A percentile compares a stretch with the other conserved stretches of the same genome.
These are phyloP conservation scores for Corbicula japonica DNA, from an alignment of 2,888 invertebrate species.

Conservation along the genomic window DNA sequence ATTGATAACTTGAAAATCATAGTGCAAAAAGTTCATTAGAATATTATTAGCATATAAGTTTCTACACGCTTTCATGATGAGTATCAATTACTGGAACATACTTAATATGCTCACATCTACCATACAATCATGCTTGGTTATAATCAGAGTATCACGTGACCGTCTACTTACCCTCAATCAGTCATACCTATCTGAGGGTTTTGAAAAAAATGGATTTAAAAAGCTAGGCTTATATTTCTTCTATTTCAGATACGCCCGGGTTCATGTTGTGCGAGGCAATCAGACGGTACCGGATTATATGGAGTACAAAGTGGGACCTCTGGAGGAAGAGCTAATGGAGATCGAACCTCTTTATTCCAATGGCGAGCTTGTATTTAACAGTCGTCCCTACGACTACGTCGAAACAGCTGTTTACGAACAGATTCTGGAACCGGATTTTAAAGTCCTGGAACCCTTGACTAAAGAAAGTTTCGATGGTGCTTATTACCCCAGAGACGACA, in stretches of 20 bases:
- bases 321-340: constrained; percentile 37
- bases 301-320: constrained; percentile 67
- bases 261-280: constrained; percentile 60
- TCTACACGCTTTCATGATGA: no score
- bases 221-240: background rate
- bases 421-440: constrained; percentile 46
- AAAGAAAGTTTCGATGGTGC: constrained; percentile 68
- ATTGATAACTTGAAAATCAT: no score
- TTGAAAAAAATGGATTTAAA: background rate
- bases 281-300: constrained; percentile 60
- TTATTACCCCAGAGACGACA: constrained; percentile 32
- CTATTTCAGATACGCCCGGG: constrained; percentile 53
- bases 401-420: constrained; percentile 58
- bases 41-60: no score
- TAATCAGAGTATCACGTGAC: no score
- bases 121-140: no score
- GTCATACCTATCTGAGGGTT: no score
- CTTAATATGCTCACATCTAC: no score
- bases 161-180: no score
- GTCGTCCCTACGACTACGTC: constrained; percentile 64
- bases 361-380: constrained; percentile 63
- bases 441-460: constrained; percentile 44
- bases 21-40: no score
- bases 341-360: constrained; percentile 41
- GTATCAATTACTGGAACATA: no score